Base-by-base conservation (phyloP, 2,888 invertebrate species). In the Agrochola macilenta region DNA sequence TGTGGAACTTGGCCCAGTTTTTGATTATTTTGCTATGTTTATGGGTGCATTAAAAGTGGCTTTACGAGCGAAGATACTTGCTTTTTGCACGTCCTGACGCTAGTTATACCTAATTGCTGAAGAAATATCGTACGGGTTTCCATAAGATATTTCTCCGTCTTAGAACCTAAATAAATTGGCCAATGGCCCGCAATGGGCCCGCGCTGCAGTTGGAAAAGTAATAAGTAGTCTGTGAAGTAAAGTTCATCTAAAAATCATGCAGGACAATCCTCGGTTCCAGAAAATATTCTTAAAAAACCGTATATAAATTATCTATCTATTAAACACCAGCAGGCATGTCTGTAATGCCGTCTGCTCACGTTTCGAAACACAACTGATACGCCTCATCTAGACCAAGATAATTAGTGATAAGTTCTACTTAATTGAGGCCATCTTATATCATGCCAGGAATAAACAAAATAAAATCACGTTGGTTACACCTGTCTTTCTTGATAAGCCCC, bases 371-470 rank as follows among this genome's bases (percentile, higher is more conserved):
- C 70, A 63, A 43, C 52, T 78, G 71, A 86, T 86, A 82, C 73
- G 26, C 73, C 57, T 84, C 87, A 90, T 88, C 85, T 85, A 89
- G 87, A 83, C 80, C 80, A 83, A 78, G 87, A 87, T 85, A 77
- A 83, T 74, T 68, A 78, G 26, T 71, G 91, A 90, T 90, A 89
- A 85, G 35, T 58, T 85, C 52, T 54, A 43, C 43, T 43, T 43
- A 85, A 90, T 88, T 89, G 87, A 89, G 90, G 90, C 76, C 90
- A 83, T 61, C 77, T 3, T 35, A 35, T 73, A 43, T 66, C 66
- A 64, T 46, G 46, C 17, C 58, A 73, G 49, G 52, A 57, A 39
- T 69, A 71, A 69, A 72, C 71, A 78, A 63, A 54, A 73, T 60
- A 46, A 60, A 75, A 76, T 71, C 54, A 82, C 66, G 83, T 68